A percentile compares a stretch with the other conserved stretches of the same genome.
Conservation (phyloP, 2,113 vertebrate species). For the Nyctibius bracteatus region DNA sequence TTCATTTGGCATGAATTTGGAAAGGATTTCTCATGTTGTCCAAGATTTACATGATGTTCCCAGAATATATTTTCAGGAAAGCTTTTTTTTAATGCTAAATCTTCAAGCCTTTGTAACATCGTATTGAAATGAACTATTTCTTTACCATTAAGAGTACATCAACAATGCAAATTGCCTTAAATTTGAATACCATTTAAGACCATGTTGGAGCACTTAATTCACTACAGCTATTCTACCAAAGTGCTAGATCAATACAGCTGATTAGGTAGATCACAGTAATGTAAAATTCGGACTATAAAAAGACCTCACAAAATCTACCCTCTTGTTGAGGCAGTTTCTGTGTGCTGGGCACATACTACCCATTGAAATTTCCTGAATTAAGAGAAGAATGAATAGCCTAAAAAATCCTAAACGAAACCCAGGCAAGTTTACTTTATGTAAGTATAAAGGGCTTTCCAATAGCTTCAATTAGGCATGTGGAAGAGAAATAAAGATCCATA, state of each 20-base stretch:
- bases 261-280: not conserved
- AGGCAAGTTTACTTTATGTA: not conserved
- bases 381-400: not conserved
- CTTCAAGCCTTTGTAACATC: not conserved
- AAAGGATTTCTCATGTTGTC: not conserved
- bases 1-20: not conserved
- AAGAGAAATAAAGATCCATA: not conserved
- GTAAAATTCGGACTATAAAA: not conserved
- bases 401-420: not conserved
- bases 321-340: not conserved
- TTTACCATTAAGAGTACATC: not conserved
- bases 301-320: not conserved
- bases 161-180: not conserved
- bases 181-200: not conserved
- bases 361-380: not conserved
- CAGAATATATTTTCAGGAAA: not conserved
- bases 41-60: not conserved
- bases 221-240: not conserved
- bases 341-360: not conserved
- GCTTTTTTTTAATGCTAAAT: not conserved
- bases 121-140: not conserved
- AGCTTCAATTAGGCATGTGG: accelerated
- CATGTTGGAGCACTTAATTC: not conserved
- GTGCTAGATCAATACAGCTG: not conserved
- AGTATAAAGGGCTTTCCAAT: not conserved